Percentiles rank a stretch among this genome's conserved stretches.
Conservation (phyloP, 2,113 vertebrate genomes). For the Perca flavescens region DNA sequence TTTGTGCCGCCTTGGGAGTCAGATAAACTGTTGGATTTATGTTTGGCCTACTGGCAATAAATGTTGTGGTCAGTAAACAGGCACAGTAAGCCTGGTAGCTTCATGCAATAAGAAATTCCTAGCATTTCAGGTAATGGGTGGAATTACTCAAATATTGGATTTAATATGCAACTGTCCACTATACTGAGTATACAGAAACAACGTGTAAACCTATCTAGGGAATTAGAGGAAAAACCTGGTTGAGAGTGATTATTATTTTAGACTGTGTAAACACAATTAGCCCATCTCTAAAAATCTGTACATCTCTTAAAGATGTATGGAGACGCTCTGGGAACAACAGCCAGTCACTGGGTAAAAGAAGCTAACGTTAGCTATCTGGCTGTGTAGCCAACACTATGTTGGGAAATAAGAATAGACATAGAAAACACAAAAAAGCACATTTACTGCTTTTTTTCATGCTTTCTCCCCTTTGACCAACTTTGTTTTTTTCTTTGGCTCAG, state of each 20-base stretch:
- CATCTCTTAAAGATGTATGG: neutral
- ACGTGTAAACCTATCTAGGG: neutral
- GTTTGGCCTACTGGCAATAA: slow-evolving; percentile 33
- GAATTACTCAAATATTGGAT: neutral
- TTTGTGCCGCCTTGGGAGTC: slow-evolving; percentile 34
- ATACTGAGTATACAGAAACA: neutral
- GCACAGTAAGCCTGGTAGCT: neutral
- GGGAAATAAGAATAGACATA: slow-evolving; percentile 21
- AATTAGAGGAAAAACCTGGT: neutral
- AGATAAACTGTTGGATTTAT: slow-evolving; percentile 30
- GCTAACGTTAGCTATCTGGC: neutral
- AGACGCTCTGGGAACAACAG: neutral
- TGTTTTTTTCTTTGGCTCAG: neutral
- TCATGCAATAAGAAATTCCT: slow-evolving; percentile 4
- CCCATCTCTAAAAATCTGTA: neutral
- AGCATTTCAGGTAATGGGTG: slow-evolving; percentile 1
- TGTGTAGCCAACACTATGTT: slow-evolving; percentile 2
- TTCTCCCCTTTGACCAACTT: neutral
- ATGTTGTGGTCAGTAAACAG: slow-evolving; percentile 10
- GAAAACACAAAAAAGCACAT: slow-evolving; percentile 13
- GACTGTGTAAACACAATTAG: slow-evolving; percentile 6
- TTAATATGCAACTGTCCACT: slow-evolving; percentile 1
- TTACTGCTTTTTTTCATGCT: neutral
- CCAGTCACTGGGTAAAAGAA: neutral
- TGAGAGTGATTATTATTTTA: neutral